These are phyloP conservation scores for Cygnus atratus DNA, from an alignment of 2,113 vertebrate genomes.

Conservation along the genomic window DNA sequence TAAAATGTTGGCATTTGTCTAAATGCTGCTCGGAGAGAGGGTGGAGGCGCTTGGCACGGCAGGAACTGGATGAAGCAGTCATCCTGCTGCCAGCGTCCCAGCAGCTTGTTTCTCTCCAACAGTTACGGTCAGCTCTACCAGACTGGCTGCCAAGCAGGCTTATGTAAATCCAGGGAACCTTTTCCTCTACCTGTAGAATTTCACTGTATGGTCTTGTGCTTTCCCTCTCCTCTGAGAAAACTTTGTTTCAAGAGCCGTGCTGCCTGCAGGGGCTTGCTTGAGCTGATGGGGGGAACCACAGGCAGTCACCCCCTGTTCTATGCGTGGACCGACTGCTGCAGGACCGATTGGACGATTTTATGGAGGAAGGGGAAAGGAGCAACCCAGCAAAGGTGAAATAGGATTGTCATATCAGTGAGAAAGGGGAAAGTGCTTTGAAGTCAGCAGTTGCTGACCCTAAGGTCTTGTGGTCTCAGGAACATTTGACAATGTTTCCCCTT, in stretches of 20 bases:
- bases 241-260: background rate
- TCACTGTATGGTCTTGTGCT: background rate
- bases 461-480: background rate
- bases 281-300: background rate
- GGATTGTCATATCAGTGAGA: background rate
- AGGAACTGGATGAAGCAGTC: background rate
- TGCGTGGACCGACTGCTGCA: background rate
- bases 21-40: constrained; percentile 28
- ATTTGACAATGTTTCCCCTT: background rate
- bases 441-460: background rate
- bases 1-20: constrained; percentile 62
- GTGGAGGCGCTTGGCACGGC: constrained; percentile 27
- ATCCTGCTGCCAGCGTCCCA: constrained; percentile 25
- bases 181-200: background rate
- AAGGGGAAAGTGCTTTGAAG: background rate
- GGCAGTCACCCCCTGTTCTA: background rate
- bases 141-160: constrained; percentile 2
- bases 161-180: background rate
- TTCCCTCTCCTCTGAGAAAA: background rate
- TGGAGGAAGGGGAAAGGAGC: background rate
- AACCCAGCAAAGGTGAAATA: background rate
- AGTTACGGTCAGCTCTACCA: constrained; percentile 25
- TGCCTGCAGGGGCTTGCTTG: background rate
- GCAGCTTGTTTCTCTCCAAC: constrained; percentile 42
- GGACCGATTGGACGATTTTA: background rate